phyloP scores from a whole-genome alignment of 1,140 invertebrate genomes.

The Neelides sp. region DNA sequence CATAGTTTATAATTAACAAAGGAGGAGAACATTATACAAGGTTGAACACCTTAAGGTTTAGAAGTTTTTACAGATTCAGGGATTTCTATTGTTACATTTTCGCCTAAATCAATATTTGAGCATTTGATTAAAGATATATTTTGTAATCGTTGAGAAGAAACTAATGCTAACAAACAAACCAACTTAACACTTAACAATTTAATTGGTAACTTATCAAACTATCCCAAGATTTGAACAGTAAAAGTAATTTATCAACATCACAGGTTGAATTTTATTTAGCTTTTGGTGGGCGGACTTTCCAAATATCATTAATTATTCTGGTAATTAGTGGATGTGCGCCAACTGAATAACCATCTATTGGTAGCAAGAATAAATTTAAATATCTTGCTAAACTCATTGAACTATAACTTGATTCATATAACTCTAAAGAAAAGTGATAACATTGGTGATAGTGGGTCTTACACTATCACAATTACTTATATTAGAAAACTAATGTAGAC shows the following conservation, averaged over 20 bases:
- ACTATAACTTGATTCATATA: neutral
- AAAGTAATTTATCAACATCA: neutral
- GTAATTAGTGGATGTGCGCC: constrained; percentile 3
- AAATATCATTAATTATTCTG: constrained; percentile 5
- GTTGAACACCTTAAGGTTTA: neutral
- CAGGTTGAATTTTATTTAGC: constrained; percentile 4
- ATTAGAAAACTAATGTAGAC: constrained; percentile 1
- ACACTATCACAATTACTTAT: neutral
- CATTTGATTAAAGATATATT: neutral
- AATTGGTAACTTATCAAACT: neutral
- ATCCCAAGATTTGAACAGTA: too few relatives aligned
- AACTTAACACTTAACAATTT: neutral
- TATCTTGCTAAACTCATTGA: neutral
- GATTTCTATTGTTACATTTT: neutral
- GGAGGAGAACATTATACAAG: neutral
- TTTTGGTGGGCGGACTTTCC: neutral
- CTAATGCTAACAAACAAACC: neutral
- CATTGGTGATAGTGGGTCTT: neutral
- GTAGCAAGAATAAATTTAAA: neutral
- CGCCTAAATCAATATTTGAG: neutral
- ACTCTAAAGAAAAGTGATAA: neutral
- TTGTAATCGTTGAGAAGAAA: neutral
- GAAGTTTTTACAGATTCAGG: neutral
- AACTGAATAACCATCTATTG: neutral
- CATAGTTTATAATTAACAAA: neutral